These are phyloP conservation scores for Galbula dea DNA, from an alignment of 2,113 vertebrate genomes.

Conservation along the genomic window DNA sequence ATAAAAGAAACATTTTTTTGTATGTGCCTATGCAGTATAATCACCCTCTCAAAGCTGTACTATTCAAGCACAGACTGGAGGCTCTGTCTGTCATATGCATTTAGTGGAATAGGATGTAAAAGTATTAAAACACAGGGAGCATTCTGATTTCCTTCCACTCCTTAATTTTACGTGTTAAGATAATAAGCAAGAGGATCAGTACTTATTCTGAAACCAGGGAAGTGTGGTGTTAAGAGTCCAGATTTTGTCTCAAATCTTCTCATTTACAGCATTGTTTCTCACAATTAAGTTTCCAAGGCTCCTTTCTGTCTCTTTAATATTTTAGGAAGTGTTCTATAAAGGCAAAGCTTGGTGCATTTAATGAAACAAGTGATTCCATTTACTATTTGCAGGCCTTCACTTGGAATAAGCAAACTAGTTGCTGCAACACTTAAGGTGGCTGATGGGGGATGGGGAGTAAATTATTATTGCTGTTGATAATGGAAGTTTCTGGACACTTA, in stretches of 20 bases:
- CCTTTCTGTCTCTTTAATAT: background rate
- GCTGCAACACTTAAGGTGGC: background rate
- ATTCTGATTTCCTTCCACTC: accelerated
- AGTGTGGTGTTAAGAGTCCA: background rate
- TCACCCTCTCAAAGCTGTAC: background rate
- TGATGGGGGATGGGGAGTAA: background rate
- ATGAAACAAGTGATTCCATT: background rate
- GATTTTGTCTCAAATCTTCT: background rate
- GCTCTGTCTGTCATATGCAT: background rate
- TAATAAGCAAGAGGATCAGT: background rate
- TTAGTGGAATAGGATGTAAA: background rate
- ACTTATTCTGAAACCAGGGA: background rate
- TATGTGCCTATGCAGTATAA: background rate
- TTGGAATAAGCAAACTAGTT: background rate
- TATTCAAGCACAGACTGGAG: background rate
- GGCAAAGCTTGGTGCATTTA: accelerated
- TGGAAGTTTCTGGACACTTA: background rate
- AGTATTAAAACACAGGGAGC: background rate
- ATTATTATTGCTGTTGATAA: background rate
- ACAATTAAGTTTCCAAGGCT: background rate
- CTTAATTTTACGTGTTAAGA: background rate
- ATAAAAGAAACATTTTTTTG: background rate
- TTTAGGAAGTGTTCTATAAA: background rate
- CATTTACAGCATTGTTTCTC: background rate
- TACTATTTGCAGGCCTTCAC: background rate